Percentiles rank a stretch among this genome's conserved stretches.
phyloP scores from a whole-genome alignment of 2,888 invertebrate genomes.

The Peribatodes rhomboidaria region DNA sequence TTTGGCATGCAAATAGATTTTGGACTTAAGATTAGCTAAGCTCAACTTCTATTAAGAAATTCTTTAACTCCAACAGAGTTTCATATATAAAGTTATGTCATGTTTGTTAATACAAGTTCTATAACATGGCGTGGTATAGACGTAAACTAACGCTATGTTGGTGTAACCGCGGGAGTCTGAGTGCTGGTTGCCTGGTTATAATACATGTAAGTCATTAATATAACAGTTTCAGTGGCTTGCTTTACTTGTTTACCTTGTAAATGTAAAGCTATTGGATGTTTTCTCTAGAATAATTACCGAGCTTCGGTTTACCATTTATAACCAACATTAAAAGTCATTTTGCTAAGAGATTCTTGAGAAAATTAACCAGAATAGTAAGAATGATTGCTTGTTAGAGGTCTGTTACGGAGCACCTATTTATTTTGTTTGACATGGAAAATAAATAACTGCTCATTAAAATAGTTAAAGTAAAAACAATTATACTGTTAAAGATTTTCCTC shows the following conservation, averaged over 20 bases:
- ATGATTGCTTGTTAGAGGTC: background rate
- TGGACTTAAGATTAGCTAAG: too few species aligned
- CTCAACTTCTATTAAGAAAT: too few species aligned
- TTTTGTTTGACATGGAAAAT: background rate
- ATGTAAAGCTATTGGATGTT: constrained; percentile 20
- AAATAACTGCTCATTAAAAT: background rate
- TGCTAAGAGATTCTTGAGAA: background rate
- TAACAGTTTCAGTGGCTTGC: constrained; percentile 39
- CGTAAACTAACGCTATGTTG: constrained; percentile 12
- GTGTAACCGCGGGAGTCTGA: constrained; percentile 33
- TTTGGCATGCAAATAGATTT: too few species aligned
- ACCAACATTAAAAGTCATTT: constrained; percentile 16
- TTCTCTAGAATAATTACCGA: constrained; percentile 26
- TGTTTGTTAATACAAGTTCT: too few species aligned
- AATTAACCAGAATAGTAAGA: background rate
- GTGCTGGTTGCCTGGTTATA: constrained; percentile 19
- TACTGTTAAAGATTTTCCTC: too few species aligned
- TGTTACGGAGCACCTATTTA: background rate
- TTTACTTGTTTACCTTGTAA: constrained; percentile 31
- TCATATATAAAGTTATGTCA: too few species aligned
- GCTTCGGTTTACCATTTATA: constrained; percentile 24
- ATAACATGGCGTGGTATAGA: background rate
- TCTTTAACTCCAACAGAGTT: too few species aligned
- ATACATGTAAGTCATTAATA: constrained; percentile 30
- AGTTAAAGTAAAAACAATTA: too few species aligned